Conservation (phyloP, 1,140 invertebrate genomes). For the Hyposmocoma kahamanoa region DNA sequence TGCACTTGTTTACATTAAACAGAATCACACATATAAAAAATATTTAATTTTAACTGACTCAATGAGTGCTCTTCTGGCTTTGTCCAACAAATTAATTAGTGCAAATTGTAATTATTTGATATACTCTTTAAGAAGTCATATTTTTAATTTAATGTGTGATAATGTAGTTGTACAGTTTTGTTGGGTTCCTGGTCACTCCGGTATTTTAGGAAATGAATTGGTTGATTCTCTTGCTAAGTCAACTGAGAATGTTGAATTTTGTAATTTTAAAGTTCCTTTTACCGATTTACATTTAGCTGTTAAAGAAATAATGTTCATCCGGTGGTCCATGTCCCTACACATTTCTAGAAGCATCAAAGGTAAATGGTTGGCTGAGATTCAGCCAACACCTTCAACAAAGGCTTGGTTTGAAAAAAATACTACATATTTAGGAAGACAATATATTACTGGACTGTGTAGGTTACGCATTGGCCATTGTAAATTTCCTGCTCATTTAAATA, state of each 20-base stretch:
- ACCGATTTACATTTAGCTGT: neutral
- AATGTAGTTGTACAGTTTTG: conserved; percentile 4
- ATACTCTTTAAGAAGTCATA: neutral
- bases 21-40: neutral
- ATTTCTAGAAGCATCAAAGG: conserved; percentile 1
- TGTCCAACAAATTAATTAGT: neutral
- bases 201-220: conserved; percentile 7
- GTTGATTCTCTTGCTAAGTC: conserved; percentile 5
- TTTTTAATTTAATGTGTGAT: neutral
- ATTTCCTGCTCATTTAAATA: conserved; percentile 7
- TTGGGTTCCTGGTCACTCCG: conserved; percentile 8
- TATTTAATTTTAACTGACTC: conserved; percentile 9
- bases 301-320: neutral
- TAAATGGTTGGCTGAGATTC: conserved; percentile 8
- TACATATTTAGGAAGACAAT: neutral
- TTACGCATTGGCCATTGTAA: conserved; percentile 6
- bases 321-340: neutral
- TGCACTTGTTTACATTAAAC: conserved; percentile 1
- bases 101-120: conserved; percentile 3
- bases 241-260: neutral
- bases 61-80: conserved; percentile 5
- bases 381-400: neutral
- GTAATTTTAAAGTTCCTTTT: conserved; percentile 7
- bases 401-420: conserved; percentile 4
- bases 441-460: conserved; percentile 5